Evolutionary conservation across 1,140 invertebrate species (phyloP), one percentile per base, ranked within the genome.

Genomic region (Hetaerina americana): DNA sequence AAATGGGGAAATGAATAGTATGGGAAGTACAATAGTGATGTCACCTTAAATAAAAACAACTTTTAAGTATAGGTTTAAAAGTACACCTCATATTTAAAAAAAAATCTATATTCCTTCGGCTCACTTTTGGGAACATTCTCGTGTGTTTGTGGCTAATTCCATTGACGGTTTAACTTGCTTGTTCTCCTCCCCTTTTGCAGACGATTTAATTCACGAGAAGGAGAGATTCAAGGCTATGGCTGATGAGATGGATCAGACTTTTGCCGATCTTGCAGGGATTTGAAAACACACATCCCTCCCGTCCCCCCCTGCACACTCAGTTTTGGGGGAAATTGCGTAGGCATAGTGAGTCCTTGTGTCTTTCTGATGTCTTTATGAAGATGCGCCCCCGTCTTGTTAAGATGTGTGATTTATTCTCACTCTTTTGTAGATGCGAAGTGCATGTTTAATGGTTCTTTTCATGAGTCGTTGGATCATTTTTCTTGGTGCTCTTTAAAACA

Each of bases 161-260:
- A 26, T 68, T 68, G 25, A 26, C 67, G 67, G 27, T 28, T 68
- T 68, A 68, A 68, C 69, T 49, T 29, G 26, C 26, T 67, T 72
- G 15, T n/a, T 67, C 24, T 57, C 18, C 70, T 18, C 70, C 68
- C 72, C 72, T 71, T 76, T 90, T 89, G 27, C 87, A 99, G 96
- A 98, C 84, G 96, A 98, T 82, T 87, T 99, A 79, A 87, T 95
- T 76, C 90, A 93, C 82, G 95, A 98, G 81, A 96, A 95, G 84
- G 94, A 96, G 86, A 95, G 94, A 86, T 99, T 96, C 88, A 98
- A 98, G 87, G 88, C 89, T 72, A 97, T 98, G 80, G 94, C 94
- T 75, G 95, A 98, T 79, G 95, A 98, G 84, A 90, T 99, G 88
- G 95, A 97, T 84, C 88, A 92, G 81, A 96, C 94, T 72, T 96